Evolutionary conservation across 64 coral and sea anemone genomes (phyloP), one percentile per base, ranked within the genome.

Genomic region (Cladopsammia gracilis): DNA sequence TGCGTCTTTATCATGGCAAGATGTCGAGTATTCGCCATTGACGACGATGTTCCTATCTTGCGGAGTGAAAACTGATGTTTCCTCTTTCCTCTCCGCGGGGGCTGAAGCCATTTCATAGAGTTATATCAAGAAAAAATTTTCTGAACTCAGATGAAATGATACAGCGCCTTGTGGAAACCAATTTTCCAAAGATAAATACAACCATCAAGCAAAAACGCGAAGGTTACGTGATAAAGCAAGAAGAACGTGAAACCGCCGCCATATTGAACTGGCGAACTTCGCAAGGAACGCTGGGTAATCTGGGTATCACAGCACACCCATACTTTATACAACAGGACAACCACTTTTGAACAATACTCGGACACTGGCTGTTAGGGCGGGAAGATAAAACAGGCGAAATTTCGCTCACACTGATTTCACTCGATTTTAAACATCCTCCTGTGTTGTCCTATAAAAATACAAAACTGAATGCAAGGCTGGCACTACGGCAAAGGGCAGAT

Each of bases 211-310:
- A 66, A 47, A 34, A 68, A 45, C 61, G 44, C 19, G 42, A 49
- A 19, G 19, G 11, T 20, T 67, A 49, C 60, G 62, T 48, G 62
- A 49, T 20, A 12, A 68, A 16, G 43, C 45, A 10, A 57, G 8
- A 7, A 66, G 46, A 50, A 84, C 16, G 45, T 60, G 44, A 84
- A 82, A 46, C 14, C 58, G 62, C 80, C 80, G 80, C 80, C 80
- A 84, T 84, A 66, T 84, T 84, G 62, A 84, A 84, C 62, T 68
- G 3, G 0, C 24, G 18, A 10, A 60, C 2, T 12, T 64, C 34
- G 58, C 78, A 82, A 19, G 9, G 78, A 45, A n/a, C 8, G 43
- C 14, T 82, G 78, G 78, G 78, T 64, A 64, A 34, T 69, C 53
- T 6, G 53, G 1, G 5, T 10, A 56, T 56, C 65, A 69, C 20